phyloP scores from a whole-genome alignment of 2,113 vertebrate genomes.

The Amphiprion percula region DNA sequence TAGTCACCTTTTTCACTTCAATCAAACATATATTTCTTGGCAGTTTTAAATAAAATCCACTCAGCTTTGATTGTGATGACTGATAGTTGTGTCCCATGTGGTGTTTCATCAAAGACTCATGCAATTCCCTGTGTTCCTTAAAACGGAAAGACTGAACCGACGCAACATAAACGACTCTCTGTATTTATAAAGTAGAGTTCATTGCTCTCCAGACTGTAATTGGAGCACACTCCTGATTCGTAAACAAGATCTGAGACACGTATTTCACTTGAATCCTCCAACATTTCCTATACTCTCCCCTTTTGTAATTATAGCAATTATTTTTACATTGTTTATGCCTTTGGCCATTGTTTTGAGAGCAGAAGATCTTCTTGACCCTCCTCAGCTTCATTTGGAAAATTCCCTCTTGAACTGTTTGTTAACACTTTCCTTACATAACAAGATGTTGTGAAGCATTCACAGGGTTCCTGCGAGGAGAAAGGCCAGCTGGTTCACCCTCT shows the following conservation, averaged over 20 bases:
- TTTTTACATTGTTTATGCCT: constrained; percentile 13
- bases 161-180: neutral
- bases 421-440: neutral
- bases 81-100: neutral
- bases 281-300: constrained; percentile 1
- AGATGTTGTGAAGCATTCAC: neutral
- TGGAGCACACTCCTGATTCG: neutral
- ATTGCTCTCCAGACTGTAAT: constrained; percentile 1
- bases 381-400: neutral
- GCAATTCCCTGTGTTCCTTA: neutral
- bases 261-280: constrained; percentile 22
- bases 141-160: neutral
- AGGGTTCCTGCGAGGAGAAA: neutral
- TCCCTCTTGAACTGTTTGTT: neutral
- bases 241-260: constrained; percentile 31
- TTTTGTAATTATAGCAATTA: neutral
- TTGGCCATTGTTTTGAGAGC: neutral
- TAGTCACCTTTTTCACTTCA: no score
- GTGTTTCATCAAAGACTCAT: constrained; percentile 2
- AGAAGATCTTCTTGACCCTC: neutral
- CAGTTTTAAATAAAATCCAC: neutral
- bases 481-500: constrained; percentile 27
- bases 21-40: no score
- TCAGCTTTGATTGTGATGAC: neutral
- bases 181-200: constrained; percentile 34